Base-by-base conservation (phyloP, 2,113 vertebrate species). In the Melanerpes aurifrons region DNA sequence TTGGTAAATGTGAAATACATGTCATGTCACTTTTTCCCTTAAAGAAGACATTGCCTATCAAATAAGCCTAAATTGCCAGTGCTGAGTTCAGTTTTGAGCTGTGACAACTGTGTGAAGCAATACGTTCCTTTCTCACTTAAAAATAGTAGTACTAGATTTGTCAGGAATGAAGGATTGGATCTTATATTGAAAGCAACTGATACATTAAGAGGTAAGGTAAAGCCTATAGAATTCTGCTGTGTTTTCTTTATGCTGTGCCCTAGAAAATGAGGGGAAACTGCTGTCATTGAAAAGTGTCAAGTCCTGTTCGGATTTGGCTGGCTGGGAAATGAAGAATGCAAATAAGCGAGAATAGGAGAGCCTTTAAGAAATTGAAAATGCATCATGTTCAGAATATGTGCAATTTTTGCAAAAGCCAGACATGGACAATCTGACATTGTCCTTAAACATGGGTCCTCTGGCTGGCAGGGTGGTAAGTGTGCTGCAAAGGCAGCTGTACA, bases 341-440 rank as follows among this genome's bases (percentile, higher is more conserved):
- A 87, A 56, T 66, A 88, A 86, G 45, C 29, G 62, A 88, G 76
- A 62, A 83, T 16, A 81, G 59, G 63, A 82, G 37, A 75, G 40
- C 68, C 45, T 96, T 90, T 62, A 87, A 87, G 89, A 83, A 88
- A 62, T 58, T 72, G 53, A 58, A 66, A 81, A 40, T 72, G 57
- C 73, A 89, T 64, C 48, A 31, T 22, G 26, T 64, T 78, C 76
- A 62, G 58, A 95, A 68, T 3, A 4, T 43, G 62, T 54, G 59
- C 16, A 50, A 37, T 72, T 81, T 91, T 86, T 78, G 82, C 58
- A 72, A 66, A 86, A 83, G 11, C 21, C 70, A 83, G 69, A 26
- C 37, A 59, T 12, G 72, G 54, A 72, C 59, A 82, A 74, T 59
- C 43, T 78, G 53, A 91, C 24, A 10, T 17, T 54, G 54, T 75